Base-by-base conservation (phyloP, 2,797 vertebrate species). In the Schizothorax lantsangensis region DNA sequence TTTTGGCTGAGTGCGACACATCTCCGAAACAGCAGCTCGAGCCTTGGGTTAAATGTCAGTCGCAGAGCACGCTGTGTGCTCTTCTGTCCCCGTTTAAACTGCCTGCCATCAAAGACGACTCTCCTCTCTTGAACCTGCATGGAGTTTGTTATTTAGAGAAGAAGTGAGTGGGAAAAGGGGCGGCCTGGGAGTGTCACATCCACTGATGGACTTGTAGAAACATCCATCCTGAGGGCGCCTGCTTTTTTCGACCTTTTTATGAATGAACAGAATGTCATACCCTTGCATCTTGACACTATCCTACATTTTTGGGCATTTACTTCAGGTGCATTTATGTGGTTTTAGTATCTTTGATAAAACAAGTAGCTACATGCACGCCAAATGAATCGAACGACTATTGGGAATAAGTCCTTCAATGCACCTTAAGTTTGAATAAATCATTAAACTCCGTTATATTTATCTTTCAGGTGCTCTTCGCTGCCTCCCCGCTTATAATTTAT, bases 41-140 rank as follows among this genome's bases (percentile, higher is more conserved):
- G 75, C 84, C 89, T 72, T 57, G 77, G 79, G 86, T 83, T 89
- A 88, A 91, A 91, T 90, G 87, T 91, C 80, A 89, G 84, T 71
- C 49, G 4, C 57, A 73, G 86, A 49, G 84, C 74, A 84, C 54
- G 47, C 66, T 30, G 26, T 74, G 26, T 64, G 36, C 79, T 81
- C 80, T 80, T 80, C 68, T 86, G 75, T 88, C 86, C 86, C 57
- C 40, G 52, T 23, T 66, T 90, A 83, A 88, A 89, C 88, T 36
- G 75, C 36, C 73, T 85, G 77, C 66, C 71, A 79, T 66, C 78
- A 72, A 45, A 79, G 15, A 72, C 81, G 1, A 62, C 59, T 86
- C 36, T 87, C 77, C 75, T 75, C 52, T 73, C 40, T 82, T 86
- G 83, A 90, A 91, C 62, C 62, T 88, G 83, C 62, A 38, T 83